Conservation (phyloP, 2,888 invertebrate genomes). For the Heterodera filipjevi region DNA sequence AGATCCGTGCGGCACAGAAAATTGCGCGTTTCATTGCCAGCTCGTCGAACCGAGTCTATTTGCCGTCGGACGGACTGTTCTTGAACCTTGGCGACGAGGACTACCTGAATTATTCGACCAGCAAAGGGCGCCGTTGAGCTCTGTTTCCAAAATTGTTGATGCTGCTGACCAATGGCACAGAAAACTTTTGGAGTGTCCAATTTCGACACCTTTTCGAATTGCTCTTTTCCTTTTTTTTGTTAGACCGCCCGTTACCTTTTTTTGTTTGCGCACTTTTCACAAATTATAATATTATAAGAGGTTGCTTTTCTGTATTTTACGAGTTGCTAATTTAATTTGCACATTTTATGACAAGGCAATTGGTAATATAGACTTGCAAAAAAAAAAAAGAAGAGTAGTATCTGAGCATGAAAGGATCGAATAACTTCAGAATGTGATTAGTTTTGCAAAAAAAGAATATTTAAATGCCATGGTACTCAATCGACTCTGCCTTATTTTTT, state of each 20-base stretch:
- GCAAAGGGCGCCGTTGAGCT: constrained; percentile 11
- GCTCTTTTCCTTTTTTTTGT: neutral
- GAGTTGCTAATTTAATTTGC: neutral
- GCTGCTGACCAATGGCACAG: neutral
- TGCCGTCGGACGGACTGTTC: constrained; percentile 76
- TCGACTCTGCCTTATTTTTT: no score
- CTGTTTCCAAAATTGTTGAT: neutral
- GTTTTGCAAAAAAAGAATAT: no score
- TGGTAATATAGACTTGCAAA: no score
- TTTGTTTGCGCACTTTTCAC: no score
- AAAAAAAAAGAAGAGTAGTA: no score
- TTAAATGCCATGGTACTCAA: no score
- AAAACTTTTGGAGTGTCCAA: neutral
- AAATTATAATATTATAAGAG: no score
- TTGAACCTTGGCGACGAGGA: constrained; percentile 27
- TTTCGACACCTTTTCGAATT: neutral
- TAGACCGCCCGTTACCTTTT: neutral
- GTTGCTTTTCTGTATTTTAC: no score
- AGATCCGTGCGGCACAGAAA: constrained; percentile 90
- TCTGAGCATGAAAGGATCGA: no score
- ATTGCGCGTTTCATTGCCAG: constrained; percentile 85
- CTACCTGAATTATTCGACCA: neutral
- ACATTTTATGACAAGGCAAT: neutral
- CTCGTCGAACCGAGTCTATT: constrained; percentile 76
- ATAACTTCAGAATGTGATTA: no score